Evolutionary conservation across 2,888 invertebrate genomes (phyloP), one percentile per base, ranked within the genome.

Genomic region (Eucera pruinosa): DNA sequence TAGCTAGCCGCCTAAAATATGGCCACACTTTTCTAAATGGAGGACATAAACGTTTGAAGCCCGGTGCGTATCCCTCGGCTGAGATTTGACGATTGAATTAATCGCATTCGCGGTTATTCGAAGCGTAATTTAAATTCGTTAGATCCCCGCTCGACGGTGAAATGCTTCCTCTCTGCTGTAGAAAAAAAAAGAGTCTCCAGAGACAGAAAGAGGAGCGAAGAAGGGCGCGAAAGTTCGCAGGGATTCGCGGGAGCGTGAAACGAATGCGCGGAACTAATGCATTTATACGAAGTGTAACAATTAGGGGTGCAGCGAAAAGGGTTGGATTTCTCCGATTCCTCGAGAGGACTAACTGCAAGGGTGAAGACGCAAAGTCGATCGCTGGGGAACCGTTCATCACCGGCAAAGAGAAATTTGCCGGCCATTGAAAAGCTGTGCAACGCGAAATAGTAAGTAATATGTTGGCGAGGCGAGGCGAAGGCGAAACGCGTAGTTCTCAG

Each of bases 271-370:
- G 82, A 78, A 84, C 89, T 90, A 89, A 91, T 91, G 89, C 90
- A 91, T 91, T 91, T 91, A 90, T 89, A 90, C 87, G 89, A 90
- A 90, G 91, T 90, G 92, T 88, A 88, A 91, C 90, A 91, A 91
- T 91, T 91, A 91, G 86, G 80, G 62, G 33, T 27, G 18, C 15
- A 18, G 41, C 60, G 43, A 33, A 43, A 67, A 60, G 68, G 73
- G 57, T 60, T 45, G 58, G 54, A 70, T 43, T 67, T 57, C 65
- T 18, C n/a, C 48, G 33, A 30, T 71, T 76, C 48, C 72, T 60
- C n/a, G 20, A 3, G 71, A 58, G 64, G 57, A 45, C 43, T 33
- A 33, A 18, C 1, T 25, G 36, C 48, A 60, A 67, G 82, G 60
- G 60, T 52, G 69, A 64, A 68, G 57, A 72, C 71, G 23, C 65